Conservation (phyloP, 2,797 vertebrate species). For the Tympanoctomys barrerae region DNA sequence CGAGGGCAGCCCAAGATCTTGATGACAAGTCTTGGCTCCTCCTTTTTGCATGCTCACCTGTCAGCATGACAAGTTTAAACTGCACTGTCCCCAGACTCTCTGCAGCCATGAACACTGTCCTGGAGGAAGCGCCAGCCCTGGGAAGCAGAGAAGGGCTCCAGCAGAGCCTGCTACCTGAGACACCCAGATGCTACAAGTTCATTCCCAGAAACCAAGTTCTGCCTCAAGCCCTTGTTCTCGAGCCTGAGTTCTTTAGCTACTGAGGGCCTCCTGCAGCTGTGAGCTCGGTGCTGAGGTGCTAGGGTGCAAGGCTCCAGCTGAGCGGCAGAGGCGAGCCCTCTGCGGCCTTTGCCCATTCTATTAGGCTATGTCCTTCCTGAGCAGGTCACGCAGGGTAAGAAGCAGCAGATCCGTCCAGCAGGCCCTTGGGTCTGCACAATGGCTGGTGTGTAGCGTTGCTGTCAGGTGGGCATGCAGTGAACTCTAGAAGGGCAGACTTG, state of each 20-base stretch:
- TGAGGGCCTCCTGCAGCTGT: neutral
- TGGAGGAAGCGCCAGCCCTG: neutral
- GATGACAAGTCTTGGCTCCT: neutral
- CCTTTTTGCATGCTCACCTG: too few relatives aligned
- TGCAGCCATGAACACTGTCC: neutral
- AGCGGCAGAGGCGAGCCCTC: neutral
- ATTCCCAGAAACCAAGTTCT: neutral
- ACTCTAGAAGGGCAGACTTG: neutral
- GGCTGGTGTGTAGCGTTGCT: neutral
- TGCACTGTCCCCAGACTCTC: neutral
- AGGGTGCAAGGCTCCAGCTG: neutral
- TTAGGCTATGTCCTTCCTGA: neutral
- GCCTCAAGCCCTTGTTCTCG: neutral
- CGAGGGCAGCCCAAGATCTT: neutral
- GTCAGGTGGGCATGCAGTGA: neutral
- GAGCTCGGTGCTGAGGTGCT: neutral
- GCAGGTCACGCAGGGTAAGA: neutral
- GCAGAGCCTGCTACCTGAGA: neutral
- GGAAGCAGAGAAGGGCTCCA: neutral
- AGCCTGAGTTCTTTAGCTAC: neutral
- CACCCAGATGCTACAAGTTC: neutral
- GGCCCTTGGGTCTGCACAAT: neutral
- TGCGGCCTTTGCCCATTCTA: neutral
- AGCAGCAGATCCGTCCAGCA: neutral
- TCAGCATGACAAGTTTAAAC: neutral